A percentile compares a stretch with the other conserved stretches of the same genome.
These are phyloP conservation scores for Baccha elongata DNA, from an alignment of 2,888 invertebrate species.

Conservation along the genomic window DNA sequence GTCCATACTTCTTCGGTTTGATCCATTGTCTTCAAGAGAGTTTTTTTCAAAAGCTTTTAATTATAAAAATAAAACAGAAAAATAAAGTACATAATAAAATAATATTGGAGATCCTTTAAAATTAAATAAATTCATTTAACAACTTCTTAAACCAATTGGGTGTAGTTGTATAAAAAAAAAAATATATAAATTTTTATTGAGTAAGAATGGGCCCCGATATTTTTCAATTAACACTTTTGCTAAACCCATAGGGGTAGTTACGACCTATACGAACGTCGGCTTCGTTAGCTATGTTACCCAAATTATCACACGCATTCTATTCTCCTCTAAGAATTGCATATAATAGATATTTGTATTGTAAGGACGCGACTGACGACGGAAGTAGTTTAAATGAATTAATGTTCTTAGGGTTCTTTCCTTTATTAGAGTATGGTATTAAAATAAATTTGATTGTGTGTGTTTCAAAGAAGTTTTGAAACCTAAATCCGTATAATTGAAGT, in stretches of 20 bases:
- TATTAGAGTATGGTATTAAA: constrained; percentile 4
- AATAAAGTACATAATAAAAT: neutral
- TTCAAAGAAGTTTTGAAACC: constrained; percentile 11
- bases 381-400: constrained; percentile 67
- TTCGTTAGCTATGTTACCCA: constrained; percentile 31
- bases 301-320: constrained; percentile 67
- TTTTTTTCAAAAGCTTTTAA: constrained; percentile 22
- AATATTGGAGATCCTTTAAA: constrained; percentile 50
- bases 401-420: constrained; percentile 35
- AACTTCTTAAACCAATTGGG: constrained; percentile 54
- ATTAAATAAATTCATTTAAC: constrained; percentile 51
- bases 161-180: constrained; percentile 14
- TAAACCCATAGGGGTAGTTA: constrained; percentile 71
- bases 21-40: constrained; percentile 2
- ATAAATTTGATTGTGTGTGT: neutral
- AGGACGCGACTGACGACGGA: constrained; percentile 54
- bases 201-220: constrained; percentile 74
- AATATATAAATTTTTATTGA: constrained; percentile 39
- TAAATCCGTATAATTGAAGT: constrained; percentile 34
- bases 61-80: constrained; percentile 63
- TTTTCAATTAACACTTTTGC: constrained; percentile 75
- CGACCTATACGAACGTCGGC: constrained; percentile 12
- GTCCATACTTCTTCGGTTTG: neutral
- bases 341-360: constrained; percentile 41
- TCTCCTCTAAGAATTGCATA: constrained; percentile 34